Conservation (phyloP, 2,797 vertebrate genomes). For the Octomys mimax region DNA sequence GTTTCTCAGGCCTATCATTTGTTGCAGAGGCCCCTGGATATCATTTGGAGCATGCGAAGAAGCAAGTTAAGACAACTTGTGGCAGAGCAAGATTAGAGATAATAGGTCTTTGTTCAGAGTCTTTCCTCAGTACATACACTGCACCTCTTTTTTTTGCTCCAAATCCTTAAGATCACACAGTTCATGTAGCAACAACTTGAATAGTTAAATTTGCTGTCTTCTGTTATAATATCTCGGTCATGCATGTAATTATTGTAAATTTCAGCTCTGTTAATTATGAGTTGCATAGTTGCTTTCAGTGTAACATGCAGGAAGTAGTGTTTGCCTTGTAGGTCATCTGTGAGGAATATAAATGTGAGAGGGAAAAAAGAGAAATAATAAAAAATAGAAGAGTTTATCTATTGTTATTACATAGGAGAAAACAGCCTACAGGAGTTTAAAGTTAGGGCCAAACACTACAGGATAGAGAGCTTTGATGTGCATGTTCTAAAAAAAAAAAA, state of each 20-base stretch:
- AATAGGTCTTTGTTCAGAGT: slow-evolving; percentile 33
- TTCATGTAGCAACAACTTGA: slow-evolving; percentile 23
- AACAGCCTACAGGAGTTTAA: not conserved
- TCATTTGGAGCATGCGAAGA: slow-evolving; percentile 29
- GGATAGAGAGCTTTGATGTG: not conserved
- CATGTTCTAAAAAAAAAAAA: not conserved
- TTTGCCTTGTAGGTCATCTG: not conserved
- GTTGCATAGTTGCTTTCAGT: not conserved
- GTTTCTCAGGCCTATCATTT: slow-evolving; percentile 41
- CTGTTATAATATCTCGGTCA: not conserved
- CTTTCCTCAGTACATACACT: slow-evolving; percentile 15
- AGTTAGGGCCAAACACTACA: not conserved
- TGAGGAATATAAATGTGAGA: not conserved
- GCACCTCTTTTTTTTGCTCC: not conserved
- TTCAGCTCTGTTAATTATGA: slow-evolving; percentile 17
- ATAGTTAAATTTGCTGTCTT: not conserved
- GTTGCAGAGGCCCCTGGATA: slow-evolving; percentile 40
- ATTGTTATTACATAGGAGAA: not conserved
- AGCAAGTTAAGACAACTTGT: slow-evolving; percentile 64
- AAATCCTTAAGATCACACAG: not conserved
- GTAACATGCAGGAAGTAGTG: slow-evolving; percentile 7
- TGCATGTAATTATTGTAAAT: not conserved
- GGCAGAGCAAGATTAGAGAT: slow-evolving; percentile 58
- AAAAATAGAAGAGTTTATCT: not conserved
- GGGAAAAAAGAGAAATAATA: slow-evolving; percentile 13